Evolutionary conservation across 2,113 vertebrate genomes (phyloP), one percentile per base, ranked within the genome.

Genomic region (Serilophus lunatus): DNA sequence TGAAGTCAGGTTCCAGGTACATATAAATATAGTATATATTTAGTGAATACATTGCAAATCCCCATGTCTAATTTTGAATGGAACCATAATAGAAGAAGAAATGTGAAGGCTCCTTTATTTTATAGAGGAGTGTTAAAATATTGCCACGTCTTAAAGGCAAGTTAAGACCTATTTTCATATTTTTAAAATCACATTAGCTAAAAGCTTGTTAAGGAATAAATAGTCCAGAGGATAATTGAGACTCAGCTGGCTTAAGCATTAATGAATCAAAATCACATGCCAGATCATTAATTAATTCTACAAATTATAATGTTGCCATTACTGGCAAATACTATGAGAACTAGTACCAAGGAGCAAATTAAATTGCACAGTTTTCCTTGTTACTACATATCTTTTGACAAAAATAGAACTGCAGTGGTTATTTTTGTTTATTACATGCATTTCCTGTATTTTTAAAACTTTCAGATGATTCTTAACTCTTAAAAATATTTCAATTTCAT

Each of bases 241-340:
- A 96, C 90, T 97, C 96, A 97, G 96, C 95, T 95, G 95, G 94
- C 93, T 97, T 97, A 97, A 86, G 93, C 94, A 96, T 97, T 97
- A 97, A 97, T 96, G 96, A 97, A 93, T 96, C 94, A 96, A 97
- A 97, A 97, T 97, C 96, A 97, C 95, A 97, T 96, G 97, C 95
- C 95, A 95, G 95, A 96, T 96, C 95, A 97, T 97, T 97, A 97
- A 97, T 97, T 97, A 97, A 97, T 97, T 96, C 95, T 95, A 95
- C 96, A 97, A 97, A 97, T 97, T 92, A 96, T 93, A 95, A 93
- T 93, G 95, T 97, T 97, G 91, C 88, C 82, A 68, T 93, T 95
- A 90, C 94, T 91, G 84, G 91, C 72, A 95, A 96, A 88, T 94
- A 92, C 90, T 93, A 25, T 75, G 74, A 84, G 90, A 88, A 93